Base-by-base conservation (phyloP, 2,888 invertebrate species). In the Tromatobia lineatoria region DNA sequence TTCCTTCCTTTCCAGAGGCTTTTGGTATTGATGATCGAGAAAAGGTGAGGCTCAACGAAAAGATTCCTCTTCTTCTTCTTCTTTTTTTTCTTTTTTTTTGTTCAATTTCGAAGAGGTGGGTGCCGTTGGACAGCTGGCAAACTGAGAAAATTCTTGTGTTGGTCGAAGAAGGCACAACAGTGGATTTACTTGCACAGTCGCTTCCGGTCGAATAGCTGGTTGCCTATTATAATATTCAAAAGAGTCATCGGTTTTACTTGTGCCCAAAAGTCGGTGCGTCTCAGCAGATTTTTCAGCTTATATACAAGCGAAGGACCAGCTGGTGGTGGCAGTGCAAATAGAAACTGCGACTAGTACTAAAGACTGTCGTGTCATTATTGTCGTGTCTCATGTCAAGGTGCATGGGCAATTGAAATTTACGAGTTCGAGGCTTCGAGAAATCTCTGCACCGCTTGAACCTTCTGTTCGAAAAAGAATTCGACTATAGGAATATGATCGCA, bases 251-350 rank as follows among this genome's bases (percentile, higher is more conserved):
- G 61, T 75, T 18, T 50, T 52, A 50, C 38, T 47, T 50, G 20
- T 29, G 6, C n/a, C 34, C 50, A 64, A 47, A 47, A 38, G 74
- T 47, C 74, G 64, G 74, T 59, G 74, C n/a, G 23, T 52, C 29
- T 34, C 15, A 29, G 20, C 50, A 50, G 64, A 75, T 64, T 74
- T 42, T 64, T 34, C 38, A 4, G 18, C 18, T 29, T 29, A 29
- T 29, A 29, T 20, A 8, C 47, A n/a, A n/a, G 3, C n/a, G n/a
- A n/a, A n/a, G 34, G 18, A 61, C 47, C 73, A 73, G 82, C 77
- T 78, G 77, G 57, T 69, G 67, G 73, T 74, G 67, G 42, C 67
- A 69, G 67, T 78, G 77, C 73, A 73, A 82, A 82, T 52, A 61
- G 45, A 29, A 34, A 57, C 25, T 76, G 45, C 70, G 54, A 52